A percentile compares a stretch with the other conserved stretches of the same genome.
Evolutionary conservation across 1,140 invertebrate genomes (phyloP).

Genomic region (Formica selysi): DNA sequence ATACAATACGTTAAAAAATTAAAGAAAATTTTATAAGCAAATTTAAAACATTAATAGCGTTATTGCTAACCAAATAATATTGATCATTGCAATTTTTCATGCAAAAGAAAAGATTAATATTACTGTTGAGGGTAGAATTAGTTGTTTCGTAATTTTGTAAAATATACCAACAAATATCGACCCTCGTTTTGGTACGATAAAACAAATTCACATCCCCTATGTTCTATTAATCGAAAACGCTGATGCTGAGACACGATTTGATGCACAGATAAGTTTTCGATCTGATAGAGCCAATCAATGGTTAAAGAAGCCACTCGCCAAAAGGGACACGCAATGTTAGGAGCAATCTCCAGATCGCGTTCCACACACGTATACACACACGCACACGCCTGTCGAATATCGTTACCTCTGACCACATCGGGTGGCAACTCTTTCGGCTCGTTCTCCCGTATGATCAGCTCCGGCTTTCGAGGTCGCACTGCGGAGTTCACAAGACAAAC

Average conservation of each 20-base stretch:
- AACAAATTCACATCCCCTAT: background rate
- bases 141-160: background rate
- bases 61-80: background rate
- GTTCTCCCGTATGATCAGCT: conserved; percentile 97
- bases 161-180: background rate
- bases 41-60: conserved; percentile 6
- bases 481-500: conserved; percentile 81
- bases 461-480: conserved; percentile 91
- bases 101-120: background rate
- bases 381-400: conserved; percentile 64
- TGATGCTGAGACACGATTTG: conserved; percentile 10
- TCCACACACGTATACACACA: background rate
- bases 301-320: conserved; percentile 46
- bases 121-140: background rate
- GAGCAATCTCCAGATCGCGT: conserved; percentile 16
- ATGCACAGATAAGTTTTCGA: conserved; percentile 45
- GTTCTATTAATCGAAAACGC: conserved; percentile 25
- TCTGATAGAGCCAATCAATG: conserved; percentile 2
- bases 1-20: background rate
- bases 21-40: background rate
- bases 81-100: conserved; percentile 2
- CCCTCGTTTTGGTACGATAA: too few species aligned
- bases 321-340: conserved; percentile 27
- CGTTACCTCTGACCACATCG: conserved; percentile 95
- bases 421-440: conserved; percentile 95